Conservation (phyloP, 2,888 invertebrate species). For the Plemyria rubiginata region DNA sequence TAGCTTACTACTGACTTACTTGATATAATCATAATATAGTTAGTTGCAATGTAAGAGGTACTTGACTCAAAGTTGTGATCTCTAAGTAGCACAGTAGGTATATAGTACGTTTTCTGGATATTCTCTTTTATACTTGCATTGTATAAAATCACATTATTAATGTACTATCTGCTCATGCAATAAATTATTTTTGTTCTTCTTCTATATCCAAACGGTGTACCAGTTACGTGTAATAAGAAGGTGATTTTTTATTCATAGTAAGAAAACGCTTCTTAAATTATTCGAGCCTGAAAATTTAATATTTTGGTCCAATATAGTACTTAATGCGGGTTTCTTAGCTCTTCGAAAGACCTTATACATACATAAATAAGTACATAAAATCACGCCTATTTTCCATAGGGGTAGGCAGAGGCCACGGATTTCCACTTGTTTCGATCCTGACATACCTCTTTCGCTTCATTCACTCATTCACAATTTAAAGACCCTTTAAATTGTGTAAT, state of each 20-base stretch:
- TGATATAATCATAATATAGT: no score
- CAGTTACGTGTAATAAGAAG: neutral
- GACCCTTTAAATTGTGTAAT: constrained; percentile 44
- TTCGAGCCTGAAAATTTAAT: neutral
- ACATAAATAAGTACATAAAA: no score
- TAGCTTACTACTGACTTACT: no score
- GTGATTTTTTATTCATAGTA: neutral
- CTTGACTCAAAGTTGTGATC: neutral
- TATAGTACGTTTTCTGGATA: neutral
- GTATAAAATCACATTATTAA: neutral
- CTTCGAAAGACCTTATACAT: no score
- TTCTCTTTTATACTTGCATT: neutral
- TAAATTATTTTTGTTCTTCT: no score
- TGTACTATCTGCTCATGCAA: neutral
- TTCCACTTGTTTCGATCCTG: no score
- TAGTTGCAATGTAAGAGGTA: no score
- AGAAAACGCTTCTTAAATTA: no score
- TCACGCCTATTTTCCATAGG: no score
- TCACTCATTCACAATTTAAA: no score
- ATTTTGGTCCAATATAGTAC: neutral
- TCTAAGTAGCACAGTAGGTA: neutral
- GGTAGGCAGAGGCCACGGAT: no score
- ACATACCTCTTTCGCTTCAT: no score
- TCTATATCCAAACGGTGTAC: neutral
- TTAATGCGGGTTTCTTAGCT: neutral